Evolutionary conservation across 2,113 vertebrate genomes (phyloP).

Genomic region (Aythya baeri): DNA sequence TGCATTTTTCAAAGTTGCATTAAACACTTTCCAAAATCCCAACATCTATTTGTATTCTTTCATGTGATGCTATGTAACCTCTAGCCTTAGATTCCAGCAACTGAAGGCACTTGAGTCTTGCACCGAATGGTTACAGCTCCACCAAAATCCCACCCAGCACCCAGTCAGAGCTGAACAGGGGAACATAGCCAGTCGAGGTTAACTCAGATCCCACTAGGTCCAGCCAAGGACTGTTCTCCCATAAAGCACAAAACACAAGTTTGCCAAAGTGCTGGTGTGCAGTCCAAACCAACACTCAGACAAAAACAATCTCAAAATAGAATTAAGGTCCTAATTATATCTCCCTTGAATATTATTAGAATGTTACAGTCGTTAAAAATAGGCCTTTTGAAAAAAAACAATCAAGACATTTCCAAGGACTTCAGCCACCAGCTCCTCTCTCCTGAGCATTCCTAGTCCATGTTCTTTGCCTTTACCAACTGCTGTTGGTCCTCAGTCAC

Average conservation of each 20-base stretch:
- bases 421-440: not conserved
- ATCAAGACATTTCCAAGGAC: not conserved
- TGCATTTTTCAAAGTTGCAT: not conserved
- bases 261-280: slow-evolving; percentile 8
- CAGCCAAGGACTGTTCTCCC: not conserved
- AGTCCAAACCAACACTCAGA: slow-evolving; percentile 32
- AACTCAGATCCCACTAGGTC: not conserved
- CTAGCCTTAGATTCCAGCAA: not conserved
- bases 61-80: not conserved
- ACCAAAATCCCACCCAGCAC: not conserved
- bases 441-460: not conserved
- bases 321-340: slow-evolving; percentile 36
- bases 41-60: not conserved
- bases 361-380: slow-evolving; percentile 7
- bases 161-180: not conserved
- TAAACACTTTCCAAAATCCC: slow-evolving; percentile 17
- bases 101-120: not conserved
- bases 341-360: slow-evolving; percentile 23
- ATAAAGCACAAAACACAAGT: not conserved
- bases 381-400: not conserved
- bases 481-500: not conserved
- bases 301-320: slow-evolving; percentile 46
- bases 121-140: not conserved
- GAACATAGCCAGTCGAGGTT: not conserved
- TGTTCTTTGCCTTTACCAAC: not conserved